Conservation (phyloP, 1,140 invertebrate species). For the Pachypsylla venusta region DNA sequence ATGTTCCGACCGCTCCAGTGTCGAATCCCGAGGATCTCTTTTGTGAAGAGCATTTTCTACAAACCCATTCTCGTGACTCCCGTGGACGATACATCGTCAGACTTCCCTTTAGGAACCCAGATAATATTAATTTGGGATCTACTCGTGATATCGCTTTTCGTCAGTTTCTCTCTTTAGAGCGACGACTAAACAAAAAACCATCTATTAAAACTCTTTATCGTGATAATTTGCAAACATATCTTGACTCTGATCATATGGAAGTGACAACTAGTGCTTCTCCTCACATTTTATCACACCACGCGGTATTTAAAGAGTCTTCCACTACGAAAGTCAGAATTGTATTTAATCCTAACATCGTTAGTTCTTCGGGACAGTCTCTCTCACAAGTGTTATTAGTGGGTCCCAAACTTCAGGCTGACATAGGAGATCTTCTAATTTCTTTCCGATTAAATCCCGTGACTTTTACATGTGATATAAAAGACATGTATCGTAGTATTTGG, state of each 20-base stretch:
- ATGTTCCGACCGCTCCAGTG: background rate
- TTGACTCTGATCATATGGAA: constrained; percentile 12
- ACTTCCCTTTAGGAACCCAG: background rate
- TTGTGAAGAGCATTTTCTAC: background rate
- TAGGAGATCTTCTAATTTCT: constrained; percentile 29
- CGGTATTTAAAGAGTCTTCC: background rate
- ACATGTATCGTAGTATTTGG: constrained; percentile 33
- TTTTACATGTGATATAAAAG: constrained; percentile 29
- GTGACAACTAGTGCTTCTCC: background rate
- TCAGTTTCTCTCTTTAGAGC: background rate
- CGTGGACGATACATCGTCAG: constrained; percentile 10
- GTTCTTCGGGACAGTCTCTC: constrained; percentile 25
- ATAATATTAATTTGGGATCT: constrained; percentile 3
- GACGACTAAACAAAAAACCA: background rate
- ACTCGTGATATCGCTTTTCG: background rate
- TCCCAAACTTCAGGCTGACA: constrained; percentile 27
- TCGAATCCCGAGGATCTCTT: background rate
- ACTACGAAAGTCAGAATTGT: constrained; percentile 29
- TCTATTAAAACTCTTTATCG: background rate
- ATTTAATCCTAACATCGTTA: constrained; percentile 27
- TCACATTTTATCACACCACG: background rate
- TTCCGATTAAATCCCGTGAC: constrained; percentile 29
- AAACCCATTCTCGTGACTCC: background rate
- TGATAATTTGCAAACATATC: constrained; percentile 14
- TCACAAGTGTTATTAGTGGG: constrained; percentile 28